phyloP scores from a whole-genome alignment of 2,888 invertebrate species.

The Agapostemon virescens region DNA sequence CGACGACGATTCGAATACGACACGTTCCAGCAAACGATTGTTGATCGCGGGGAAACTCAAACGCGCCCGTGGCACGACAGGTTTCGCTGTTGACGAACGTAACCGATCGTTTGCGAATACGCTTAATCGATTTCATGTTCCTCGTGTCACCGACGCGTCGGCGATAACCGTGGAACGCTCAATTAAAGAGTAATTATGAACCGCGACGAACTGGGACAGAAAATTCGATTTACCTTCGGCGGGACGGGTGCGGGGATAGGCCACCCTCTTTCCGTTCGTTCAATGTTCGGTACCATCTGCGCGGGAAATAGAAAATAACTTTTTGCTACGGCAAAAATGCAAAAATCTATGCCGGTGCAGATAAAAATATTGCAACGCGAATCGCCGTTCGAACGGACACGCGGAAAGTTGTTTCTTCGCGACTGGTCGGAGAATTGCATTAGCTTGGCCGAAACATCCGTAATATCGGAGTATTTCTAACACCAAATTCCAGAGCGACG shows the following conservation, averaged over 20 bases:
- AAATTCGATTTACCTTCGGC: slow-evolving; percentile 46
- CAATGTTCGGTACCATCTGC: slow-evolving; percentile 46
- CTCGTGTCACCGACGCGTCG: background rate
- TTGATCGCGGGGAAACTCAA: background rate
- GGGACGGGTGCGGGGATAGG: background rate
- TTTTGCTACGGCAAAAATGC: slow-evolving; percentile 30
- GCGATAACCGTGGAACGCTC: slow-evolving; percentile 10
- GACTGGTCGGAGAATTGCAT: background rate
- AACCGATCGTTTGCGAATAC: background rate
- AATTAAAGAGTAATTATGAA: slow-evolving; percentile 50
- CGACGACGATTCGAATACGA: background rate
- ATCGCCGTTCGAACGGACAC: background rate
- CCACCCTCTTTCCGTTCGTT: slow-evolving; percentile 31
- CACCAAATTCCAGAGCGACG: too few relatives aligned
- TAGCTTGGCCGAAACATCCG: background rate
- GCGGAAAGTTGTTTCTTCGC: background rate
- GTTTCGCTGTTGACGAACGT: background rate
- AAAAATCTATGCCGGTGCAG: slow-evolving; percentile 10
- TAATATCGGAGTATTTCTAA: background rate
- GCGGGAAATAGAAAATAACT: slow-evolving; percentile 37
- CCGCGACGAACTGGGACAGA: slow-evolving; percentile 24
- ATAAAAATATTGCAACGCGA: slow-evolving; percentile 14
- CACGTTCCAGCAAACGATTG: slow-evolving; percentile 17
- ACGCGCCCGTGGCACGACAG: background rate
- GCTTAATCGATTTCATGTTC: background rate